These are phyloP conservation scores for Spinus olivaceus DNA, from an alignment of 2,797 vertebrate species.

Conservation along the genomic window DNA sequence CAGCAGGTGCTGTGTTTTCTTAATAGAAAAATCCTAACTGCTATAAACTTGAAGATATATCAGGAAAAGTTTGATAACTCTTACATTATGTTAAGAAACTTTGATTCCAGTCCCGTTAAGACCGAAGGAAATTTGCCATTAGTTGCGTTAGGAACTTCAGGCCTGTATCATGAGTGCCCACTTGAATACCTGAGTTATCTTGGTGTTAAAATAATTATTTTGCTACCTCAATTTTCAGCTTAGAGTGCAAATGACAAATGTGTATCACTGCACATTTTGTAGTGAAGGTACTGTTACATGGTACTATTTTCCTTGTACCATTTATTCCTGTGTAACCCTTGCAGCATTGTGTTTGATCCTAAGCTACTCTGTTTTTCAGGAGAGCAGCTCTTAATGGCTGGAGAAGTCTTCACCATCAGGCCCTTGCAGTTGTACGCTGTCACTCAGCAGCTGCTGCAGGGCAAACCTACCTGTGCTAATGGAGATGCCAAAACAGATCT, in stretches of 20 bases:
- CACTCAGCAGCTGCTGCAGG: constrained; percentile 88
- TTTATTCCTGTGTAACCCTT: not conserved
- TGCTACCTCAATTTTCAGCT: not conserved
- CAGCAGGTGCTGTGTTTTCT: not conserved
- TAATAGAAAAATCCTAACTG: not conserved
- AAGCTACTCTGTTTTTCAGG: constrained; percentile 73
- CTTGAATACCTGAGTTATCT: not conserved
- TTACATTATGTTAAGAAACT: not conserved
- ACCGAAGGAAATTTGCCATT: not conserved
- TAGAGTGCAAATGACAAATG: not conserved
- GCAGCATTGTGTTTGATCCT: not conserved
- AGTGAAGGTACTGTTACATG: too few relatives aligned
- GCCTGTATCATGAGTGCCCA: not conserved
- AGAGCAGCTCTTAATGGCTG: constrained; percentile 89
- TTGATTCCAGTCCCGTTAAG: not conserved
- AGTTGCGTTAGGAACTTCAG: not conserved
- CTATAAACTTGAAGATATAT: not conserved
- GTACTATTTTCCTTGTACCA: not conserved
- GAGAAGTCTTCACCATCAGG: constrained; percentile 87
- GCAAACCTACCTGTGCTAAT: constrained; percentile 90
- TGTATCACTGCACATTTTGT: not conserved
- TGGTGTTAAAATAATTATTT: not conserved
- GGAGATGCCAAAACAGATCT: constrained; percentile 94
- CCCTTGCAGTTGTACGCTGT: constrained; percentile 92
- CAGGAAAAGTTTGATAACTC: not conserved